Evolutionary conservation across 2,797 vertebrate species (phyloP).

Genomic region (Numenius phaeopus): DNA sequence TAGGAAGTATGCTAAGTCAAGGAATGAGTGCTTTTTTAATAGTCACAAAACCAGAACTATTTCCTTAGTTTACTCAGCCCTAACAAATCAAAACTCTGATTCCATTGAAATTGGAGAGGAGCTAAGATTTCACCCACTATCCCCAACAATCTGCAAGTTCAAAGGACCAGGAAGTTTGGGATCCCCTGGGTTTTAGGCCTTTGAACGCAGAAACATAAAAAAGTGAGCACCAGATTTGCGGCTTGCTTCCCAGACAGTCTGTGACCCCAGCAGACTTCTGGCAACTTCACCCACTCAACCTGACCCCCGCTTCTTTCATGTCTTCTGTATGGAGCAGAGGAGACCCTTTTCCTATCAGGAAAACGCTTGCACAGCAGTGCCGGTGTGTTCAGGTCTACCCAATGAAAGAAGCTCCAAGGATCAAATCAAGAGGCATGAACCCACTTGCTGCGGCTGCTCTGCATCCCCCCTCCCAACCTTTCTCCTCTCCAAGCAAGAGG

Average conservation of each 20-base stretch:
- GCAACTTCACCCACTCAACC: neutral
- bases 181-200: neutral
- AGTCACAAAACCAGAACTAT: neutral
- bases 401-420: neutral
- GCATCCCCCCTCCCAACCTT: neutral
- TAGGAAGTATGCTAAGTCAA: neutral
- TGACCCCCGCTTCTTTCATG: neutral
- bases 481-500: neutral
- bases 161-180: neutral
- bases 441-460: neutral
- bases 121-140: neutral
- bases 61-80: neutral
- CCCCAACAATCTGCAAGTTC: neutral
- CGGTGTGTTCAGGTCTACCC: fast-evolving
- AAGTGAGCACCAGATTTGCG: neutral
- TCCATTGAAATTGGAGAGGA: neutral
- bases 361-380: fast-evolving
- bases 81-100: neutral
- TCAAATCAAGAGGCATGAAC: fast-evolving
- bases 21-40: neutral
- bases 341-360: neutral
- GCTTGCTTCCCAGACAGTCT: neutral
- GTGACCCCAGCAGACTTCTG: neutral
- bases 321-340: neutral
- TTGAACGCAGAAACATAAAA: neutral